Evolutionary conservation across 2,113 vertebrate genomes (phyloP).

Genomic region (Genyomyrus donnyi): DNA sequence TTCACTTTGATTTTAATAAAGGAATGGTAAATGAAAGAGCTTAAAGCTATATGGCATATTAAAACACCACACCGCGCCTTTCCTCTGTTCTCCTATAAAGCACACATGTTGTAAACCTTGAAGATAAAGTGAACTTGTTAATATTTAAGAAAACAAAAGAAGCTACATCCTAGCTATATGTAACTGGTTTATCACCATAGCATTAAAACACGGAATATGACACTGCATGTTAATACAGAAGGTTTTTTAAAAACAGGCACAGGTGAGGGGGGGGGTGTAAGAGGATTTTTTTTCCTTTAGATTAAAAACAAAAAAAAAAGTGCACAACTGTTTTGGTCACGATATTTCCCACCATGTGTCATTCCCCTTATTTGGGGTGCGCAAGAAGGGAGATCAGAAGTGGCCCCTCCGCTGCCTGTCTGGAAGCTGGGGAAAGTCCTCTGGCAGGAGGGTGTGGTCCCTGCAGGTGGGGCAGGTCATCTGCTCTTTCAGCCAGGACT

Average conservation of each 20-base stretch:
- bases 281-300: neutral
- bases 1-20: neutral
- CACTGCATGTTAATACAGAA: neutral
- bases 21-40: neutral
- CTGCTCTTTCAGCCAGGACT: conserved; percentile 73
- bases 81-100: neutral
- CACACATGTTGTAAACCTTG: neutral
- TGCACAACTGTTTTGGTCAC: neutral
- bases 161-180: neutral
- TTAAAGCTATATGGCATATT: neutral
- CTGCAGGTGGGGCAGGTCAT: conserved; percentile 81
- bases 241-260: neutral
- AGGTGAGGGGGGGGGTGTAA: neutral
- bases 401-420: conserved; percentile 44
- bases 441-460: conserved; percentile 48
- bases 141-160: neutral
- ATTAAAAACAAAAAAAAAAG: neutral
- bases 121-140: neutral
- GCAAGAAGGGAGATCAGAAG: neutral
- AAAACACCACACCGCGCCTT: neutral
- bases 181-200: neutral
- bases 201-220: neutral
- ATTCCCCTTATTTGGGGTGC: neutral
- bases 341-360: neutral
- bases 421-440: conserved; percentile 67